Percentiles rank a stretch among this genome's conserved stretches.
phyloP scores from a whole-genome alignment of 2,797 vertebrate species.

The Myotis pilosus region DNA sequence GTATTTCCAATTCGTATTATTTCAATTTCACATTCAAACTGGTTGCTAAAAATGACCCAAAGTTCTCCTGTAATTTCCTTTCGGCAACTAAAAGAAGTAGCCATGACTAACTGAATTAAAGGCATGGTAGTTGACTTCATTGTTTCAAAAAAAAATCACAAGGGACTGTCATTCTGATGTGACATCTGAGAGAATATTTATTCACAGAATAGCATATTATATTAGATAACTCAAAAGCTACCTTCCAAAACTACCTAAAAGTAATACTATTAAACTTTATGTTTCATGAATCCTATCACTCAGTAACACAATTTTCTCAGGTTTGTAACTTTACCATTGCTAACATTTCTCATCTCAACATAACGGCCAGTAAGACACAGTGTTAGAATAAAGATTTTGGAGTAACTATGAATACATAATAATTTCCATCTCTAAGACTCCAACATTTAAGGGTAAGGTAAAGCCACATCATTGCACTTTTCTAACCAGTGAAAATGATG shows the following conservation, averaged over 20 bases:
- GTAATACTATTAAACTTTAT: not conserved
- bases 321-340: not conserved
- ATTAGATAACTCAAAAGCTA: slow-evolving; percentile 40
- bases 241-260: slow-evolving; percentile 14
- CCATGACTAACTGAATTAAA: not conserved
- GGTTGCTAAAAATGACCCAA: not conserved
- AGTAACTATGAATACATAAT: not conserved
- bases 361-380: not conserved
- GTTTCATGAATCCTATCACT: slow-evolving; percentile 20
- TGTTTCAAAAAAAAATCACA: not conserved
- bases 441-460: not conserved
- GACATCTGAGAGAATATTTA: slow-evolving; percentile 32
- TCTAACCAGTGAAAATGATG: not conserved
- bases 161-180: not conserved
- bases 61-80: not conserved
- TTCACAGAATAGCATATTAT: not conserved
- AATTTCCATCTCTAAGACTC: slow-evolving; percentile 25
- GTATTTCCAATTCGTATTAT: slow-evolving; percentile 30
- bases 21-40: slow-evolving; percentile 31
- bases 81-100: slow-evolving; percentile 3
- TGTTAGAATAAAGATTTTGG: slow-evolving; percentile 1
- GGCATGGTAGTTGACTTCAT: not conserved
- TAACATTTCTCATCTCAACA: slow-evolving; percentile 13
- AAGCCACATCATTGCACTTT: not conserved
- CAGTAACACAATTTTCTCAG: slow-evolving; percentile 53